Conservation (phyloP, 2,797 vertebrate species). For the Helicolenus hilgendorfi region DNA sequence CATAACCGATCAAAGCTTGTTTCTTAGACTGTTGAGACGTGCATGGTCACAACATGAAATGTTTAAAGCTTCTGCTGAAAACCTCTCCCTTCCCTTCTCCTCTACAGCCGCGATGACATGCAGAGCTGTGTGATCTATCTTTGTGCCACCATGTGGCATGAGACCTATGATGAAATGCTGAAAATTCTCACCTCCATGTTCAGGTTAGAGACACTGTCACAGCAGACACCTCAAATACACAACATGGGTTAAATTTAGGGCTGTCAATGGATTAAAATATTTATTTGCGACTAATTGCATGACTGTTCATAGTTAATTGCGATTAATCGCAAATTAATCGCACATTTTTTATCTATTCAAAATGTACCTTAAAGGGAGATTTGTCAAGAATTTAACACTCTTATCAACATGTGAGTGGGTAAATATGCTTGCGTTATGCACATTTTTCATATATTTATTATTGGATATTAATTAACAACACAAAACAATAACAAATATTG, state of each 20-base stretch:
- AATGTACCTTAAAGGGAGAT: too few species aligned
- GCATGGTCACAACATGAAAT: slow-evolving; percentile 7
- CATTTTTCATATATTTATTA: too few species aligned
- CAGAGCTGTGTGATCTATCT: slow-evolving; percentile 90
- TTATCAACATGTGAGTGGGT: too few species aligned
- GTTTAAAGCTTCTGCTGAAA: neutral
- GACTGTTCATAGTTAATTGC: too few species aligned
- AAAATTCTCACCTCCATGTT: slow-evolving; percentile 93
- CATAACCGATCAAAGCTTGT: neutral
- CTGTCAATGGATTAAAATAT: too few species aligned
- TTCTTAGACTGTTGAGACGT: neutral
- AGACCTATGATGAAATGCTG: slow-evolving; percentile 92
- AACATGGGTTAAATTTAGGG: neutral
- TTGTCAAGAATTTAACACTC: too few species aligned
- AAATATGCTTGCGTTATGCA: too few species aligned
- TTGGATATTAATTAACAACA: too few species aligned
- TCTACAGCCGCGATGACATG: slow-evolving; percentile 77
- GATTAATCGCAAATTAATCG: too few species aligned
- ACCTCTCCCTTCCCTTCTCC: neutral
- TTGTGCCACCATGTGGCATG: slow-evolving; percentile 93
- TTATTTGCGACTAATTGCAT: too few species aligned
- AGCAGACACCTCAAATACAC: neutral
- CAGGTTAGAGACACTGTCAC: slow-evolving; percentile 78
- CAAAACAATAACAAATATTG: too few species aligned
- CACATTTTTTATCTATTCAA: too few species aligned